Evolutionary conservation across 1,140 invertebrate species (phyloP).

Genomic region (Drosophila kohkoa): DNA sequence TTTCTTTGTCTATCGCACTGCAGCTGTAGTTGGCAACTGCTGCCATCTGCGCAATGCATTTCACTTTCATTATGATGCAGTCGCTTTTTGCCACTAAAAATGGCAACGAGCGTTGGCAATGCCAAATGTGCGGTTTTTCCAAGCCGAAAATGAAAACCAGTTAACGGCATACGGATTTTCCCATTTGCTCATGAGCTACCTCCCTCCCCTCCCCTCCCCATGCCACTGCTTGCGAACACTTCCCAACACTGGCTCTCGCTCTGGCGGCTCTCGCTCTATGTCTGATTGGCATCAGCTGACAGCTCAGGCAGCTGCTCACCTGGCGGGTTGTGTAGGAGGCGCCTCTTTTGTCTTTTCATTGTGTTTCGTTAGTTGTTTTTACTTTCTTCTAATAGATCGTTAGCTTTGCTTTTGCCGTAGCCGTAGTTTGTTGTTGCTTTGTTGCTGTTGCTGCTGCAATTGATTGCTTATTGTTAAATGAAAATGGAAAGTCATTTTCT

Average conservation of each 20-base stretch:
- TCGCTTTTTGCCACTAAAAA: conserved; percentile 82
- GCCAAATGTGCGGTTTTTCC: conserved; percentile 78
- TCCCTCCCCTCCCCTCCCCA: neutral
- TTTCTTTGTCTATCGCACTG: conserved; percentile 7
- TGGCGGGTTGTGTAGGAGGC: conserved; percentile 55
- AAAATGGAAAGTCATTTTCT: conserved; percentile 81
- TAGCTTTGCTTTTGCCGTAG: conserved; percentile 68
- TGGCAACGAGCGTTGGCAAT: conserved; percentile 70
- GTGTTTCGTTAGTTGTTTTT: conserved; percentile 77
- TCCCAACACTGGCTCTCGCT: neutral
- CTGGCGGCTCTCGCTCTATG: conserved; percentile 11
- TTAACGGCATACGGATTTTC: conserved; percentile 54
- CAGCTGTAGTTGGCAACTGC: conserved; percentile 66
- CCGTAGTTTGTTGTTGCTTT: conserved; percentile 22
- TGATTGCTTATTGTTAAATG: conserved; percentile 83
- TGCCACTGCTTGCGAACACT: neutral
- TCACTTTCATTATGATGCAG: conserved; percentile 83
- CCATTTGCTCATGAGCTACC: conserved; percentile 35
- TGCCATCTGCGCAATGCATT: conserved; percentile 81
- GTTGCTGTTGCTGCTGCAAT: conserved; percentile 51
- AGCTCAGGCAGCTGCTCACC: conserved; percentile 61
- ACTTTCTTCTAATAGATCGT: conserved; percentile 83
- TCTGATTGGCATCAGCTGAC: conserved; percentile 73
- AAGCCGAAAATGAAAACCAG: conserved; percentile 81
- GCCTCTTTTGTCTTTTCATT: conserved; percentile 59